These are phyloP conservation scores for Thymelicus sylvestris DNA, from an alignment of 2,888 invertebrate species.

Conservation along the genomic window DNA sequence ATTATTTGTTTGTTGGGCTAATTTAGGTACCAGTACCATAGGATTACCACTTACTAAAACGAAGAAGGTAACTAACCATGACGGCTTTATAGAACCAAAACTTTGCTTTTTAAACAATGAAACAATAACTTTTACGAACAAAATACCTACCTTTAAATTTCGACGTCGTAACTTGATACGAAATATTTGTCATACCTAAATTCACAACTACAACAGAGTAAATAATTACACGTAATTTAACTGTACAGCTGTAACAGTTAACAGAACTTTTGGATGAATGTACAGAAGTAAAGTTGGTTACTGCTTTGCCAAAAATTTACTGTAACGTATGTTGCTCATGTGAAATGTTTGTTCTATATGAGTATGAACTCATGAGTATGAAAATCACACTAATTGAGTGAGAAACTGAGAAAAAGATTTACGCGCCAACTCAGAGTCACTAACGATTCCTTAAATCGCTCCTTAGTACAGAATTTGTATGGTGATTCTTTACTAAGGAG, in stretches of 20 bases:
- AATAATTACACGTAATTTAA: slow-evolving; percentile 33
- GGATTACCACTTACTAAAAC: too few relatives aligned
- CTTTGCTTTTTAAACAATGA: too few relatives aligned
- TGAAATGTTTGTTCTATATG: slow-evolving; percentile 27
- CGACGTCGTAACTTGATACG: slow-evolving; percentile 16
- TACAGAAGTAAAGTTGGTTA: slow-evolving; percentile 30
- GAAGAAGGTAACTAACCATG: too few relatives aligned
- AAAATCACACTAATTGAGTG: slow-evolving; percentile 21
- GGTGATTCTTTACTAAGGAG: too few relatives aligned
- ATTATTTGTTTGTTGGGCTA: too few relatives aligned
- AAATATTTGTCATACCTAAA: slow-evolving; percentile 24
- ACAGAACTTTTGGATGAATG: slow-evolving; percentile 28
- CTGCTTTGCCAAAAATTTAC: slow-evolving; percentile 22
- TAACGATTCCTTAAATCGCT: too few relatives aligned
- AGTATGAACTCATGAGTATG: too few relatives aligned
- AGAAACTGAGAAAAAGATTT: slow-evolving; percentile 7
- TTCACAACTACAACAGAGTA: slow-evolving; percentile 17
- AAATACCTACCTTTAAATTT: slow-evolving; percentile 9
- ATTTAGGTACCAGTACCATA: too few relatives aligned
- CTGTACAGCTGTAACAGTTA: slow-evolving; percentile 33
- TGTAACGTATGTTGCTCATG: slow-evolving; percentile 13
- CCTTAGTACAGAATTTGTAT: too few relatives aligned
- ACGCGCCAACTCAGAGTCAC: too few relatives aligned
- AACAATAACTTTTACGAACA: background rate
- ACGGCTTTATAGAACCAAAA: too few relatives aligned